Evolutionary conservation across 2,113 vertebrate genomes (phyloP), one percentile per base, ranked within the genome.

Genomic region (Dolichotis patagonum): DNA sequence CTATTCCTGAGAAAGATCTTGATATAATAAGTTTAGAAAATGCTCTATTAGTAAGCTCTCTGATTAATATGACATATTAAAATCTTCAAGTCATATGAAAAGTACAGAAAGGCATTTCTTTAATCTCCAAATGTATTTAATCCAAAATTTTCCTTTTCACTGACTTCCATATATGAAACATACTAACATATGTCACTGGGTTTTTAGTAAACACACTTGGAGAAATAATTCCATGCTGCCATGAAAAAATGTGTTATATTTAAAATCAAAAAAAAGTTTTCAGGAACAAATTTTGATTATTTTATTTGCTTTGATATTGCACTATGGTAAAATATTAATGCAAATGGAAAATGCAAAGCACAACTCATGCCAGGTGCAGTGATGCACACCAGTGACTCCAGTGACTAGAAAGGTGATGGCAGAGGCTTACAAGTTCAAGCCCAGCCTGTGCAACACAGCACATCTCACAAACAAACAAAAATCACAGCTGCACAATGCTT

Each of bases 121-220:
- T 89, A 84, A 92, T 46, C 83, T 95, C 2, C 24, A 85, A 94
- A 88, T 8, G 32, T 75, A 95, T 38, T 82, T 88, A 49, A 58
- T 32, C 41, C 43, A 80, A 80, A 26, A 46, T 30, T 75, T 71
- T n/a, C 16, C 26, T 5, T 80, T 65, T 75, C 4, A 43, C 3
- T 46, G 28, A 77, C 56, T 9, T 9, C 5, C 10, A 52, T 22
- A 80, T 63, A 43, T 63, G 49, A 95, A 84, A 63, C 11, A 80
- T 78, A 69, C n/a, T 86, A 58, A 58, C 20, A 41, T 13, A 1
- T 54, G 28, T 7, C 26, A 71, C 10, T 73, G 13, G 49, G 7
- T n/a, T 80, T 85, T 93, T 78, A 78, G 46, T 67, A 90, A 85
- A 58, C 11, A 73, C 3, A 28, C 14, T 67, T 89, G 84, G 30